Percentiles rank a stretch among this genome's conserved stretches.
phyloP scores from a whole-genome alignment of 2,888 invertebrate species.

The Dyspetes luteomarginatus region DNA sequence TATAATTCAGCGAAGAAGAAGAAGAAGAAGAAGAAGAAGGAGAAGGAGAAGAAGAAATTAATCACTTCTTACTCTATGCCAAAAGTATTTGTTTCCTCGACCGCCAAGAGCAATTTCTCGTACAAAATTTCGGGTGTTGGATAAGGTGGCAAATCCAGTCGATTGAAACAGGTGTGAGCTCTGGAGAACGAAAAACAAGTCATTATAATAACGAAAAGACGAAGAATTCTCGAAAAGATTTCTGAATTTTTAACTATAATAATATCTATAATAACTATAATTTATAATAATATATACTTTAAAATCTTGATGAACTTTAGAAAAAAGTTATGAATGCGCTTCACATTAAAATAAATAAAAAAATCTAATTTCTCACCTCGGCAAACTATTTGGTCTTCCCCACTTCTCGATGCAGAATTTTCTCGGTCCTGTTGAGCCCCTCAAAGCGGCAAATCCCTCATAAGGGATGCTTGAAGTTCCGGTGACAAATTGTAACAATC shows the following conservation, averaged over 20 bases:
- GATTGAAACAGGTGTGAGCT: slow-evolving; percentile 99
- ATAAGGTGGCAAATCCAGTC: slow-evolving; percentile 98
- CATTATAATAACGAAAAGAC: background rate
- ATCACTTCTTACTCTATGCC: slow-evolving; percentile 91
- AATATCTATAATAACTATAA: too few species aligned
- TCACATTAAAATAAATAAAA: slow-evolving; percentile 18
- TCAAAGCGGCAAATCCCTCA: slow-evolving; percentile 97
- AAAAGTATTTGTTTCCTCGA: slow-evolving; percentile 98
- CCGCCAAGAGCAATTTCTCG: slow-evolving; percentile 95
- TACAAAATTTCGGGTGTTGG: slow-evolving; percentile 95
- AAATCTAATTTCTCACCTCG: slow-evolving; percentile 85
- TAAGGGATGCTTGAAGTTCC: slow-evolving; percentile 99
- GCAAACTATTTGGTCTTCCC: slow-evolving; percentile 97
- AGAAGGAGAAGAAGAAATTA: background rate
- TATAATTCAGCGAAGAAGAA: slow-evolving; percentile 7
- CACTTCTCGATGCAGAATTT: slow-evolving; percentile 99
- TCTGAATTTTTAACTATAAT: too few species aligned
- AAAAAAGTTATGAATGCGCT: background rate
- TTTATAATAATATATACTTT: too few species aligned
- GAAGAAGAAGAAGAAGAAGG: background rate
- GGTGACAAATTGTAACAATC: slow-evolving; percentile 98
- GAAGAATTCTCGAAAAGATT: too few species aligned
- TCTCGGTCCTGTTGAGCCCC: slow-evolving; percentile 97
- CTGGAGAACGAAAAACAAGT: slow-evolving; percentile 81
- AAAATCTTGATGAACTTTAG: too few species aligned